These are phyloP conservation scores for Callipepla californica DNA, from an alignment of 2,113 vertebrate genomes.

Conservation along the genomic window DNA sequence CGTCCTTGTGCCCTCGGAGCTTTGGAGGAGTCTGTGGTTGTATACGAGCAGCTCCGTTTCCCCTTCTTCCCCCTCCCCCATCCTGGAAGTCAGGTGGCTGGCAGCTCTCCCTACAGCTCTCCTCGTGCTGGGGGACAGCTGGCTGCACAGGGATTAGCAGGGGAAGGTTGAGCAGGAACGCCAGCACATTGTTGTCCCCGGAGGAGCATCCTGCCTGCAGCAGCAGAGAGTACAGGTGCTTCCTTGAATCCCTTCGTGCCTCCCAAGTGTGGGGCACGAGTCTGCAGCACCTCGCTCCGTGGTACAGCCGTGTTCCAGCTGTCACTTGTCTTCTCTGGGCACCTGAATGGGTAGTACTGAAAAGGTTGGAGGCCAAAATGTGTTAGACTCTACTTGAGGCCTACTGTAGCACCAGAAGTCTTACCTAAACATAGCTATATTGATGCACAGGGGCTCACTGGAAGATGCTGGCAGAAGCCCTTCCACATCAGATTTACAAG, in stretches of 20 bases:
- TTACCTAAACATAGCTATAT: neutral
- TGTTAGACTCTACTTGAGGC: neutral
- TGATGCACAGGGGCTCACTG: neutral
- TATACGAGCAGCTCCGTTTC: accelerated
- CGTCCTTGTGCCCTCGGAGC: neutral
- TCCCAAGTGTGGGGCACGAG: neutral
- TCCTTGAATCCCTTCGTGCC: neutral
- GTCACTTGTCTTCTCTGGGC: neutral
- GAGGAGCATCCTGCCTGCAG: slow-evolving; percentile 16
- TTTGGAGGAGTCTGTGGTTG: neutral
- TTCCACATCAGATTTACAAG: neutral
- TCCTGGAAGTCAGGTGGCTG: neutral
- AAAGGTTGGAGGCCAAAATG: neutral
- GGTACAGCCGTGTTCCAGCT: accelerated
- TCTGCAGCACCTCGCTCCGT: neutral
- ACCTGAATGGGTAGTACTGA: neutral
- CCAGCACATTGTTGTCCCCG: neutral
- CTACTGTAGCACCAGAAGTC: neutral
- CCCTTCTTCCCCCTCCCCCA: neutral
- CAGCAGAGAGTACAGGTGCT: neutral
- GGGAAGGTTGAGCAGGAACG: neutral
- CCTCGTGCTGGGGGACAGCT: neutral
- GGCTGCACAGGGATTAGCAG: neutral
- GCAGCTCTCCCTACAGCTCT: accelerated
- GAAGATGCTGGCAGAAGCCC: neutral